Evolutionary conservation across 2,113 vertebrate species (phyloP), one percentile per base, ranked within the genome.

Genomic region (Plecotus auritus): DNA sequence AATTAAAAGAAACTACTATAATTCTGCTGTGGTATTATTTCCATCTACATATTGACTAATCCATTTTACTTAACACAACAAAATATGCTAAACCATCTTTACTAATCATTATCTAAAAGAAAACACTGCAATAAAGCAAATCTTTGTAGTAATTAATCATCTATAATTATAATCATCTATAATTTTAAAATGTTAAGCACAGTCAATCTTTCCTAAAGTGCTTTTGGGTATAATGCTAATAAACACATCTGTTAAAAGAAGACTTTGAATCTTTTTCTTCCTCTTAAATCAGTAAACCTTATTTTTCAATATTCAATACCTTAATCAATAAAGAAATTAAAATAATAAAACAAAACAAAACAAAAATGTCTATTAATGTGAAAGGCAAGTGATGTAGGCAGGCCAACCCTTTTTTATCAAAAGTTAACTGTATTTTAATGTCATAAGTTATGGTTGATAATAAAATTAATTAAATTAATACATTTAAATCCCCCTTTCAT

Each of bases 381-480:
- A 95, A 92, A 18, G 93, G 23, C 8, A 91, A 85, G 42, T 95
- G 35, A 96, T 40, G 5, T 18, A 88, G 22, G 66, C 12, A 95
- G 84, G 17, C 51, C 59, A 40, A 90, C 11, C 1, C 30, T 87
- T 40, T 96, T 49, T 22, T 88, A 45, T 91, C 7, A 64, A 91
- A 72, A n/a, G 13, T 77, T 82, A 92, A 73, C 40, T 56, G 28
- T 42, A 56, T 51, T 82, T 51, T 35, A 88, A 23, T 56, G 5
- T 69, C 80, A 69, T 87, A 74, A 66, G 45, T 32, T 95, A 91
- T 82, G 80, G 87, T 92, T 86, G 76, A 54, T 61, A 85, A 88
- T 85, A 64, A 74, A 94, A 91, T 77, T 86, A 93, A 70, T 72
- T 85, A 40, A 88, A 37, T 72, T 92, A 81, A 85, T 80, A 20